A percentile compares a stretch with the other conserved stretches of the same genome.
Conservation (phyloP, 35 echinoderm and acorn worm genomes). For the Eucidaris tribuloides region DNA sequence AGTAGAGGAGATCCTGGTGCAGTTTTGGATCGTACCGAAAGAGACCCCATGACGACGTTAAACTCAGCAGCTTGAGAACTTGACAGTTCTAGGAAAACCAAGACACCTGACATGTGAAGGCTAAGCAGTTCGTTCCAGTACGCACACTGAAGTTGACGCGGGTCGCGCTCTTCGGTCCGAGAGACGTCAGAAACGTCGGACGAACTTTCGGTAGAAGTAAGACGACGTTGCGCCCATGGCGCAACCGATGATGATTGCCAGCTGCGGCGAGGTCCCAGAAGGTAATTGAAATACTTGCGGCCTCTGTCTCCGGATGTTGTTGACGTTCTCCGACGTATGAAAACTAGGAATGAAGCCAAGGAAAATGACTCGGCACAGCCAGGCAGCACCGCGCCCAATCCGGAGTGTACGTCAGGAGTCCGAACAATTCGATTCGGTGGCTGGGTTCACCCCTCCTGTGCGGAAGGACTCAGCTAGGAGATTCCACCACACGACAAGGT, state of each 20-base stretch:
- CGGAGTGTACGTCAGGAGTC: conserved; percentile 48
- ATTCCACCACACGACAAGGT: conserved; percentile 68
- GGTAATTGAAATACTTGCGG: conserved; percentile 47
- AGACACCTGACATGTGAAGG: conserved; percentile 66
- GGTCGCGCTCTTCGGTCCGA: conserved; percentile 37
- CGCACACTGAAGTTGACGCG: conserved; percentile 89
- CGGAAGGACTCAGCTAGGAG: conserved; percentile 75
- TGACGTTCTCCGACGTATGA: conserved; percentile 57
- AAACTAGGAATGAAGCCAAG: conserved; percentile 75
- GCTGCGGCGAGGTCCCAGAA: conserved; percentile 91
- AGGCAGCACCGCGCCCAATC: conserved; percentile 63
- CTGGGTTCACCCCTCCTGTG: conserved; percentile 62
- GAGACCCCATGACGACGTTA: conserved; percentile 79
- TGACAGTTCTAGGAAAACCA: conserved; percentile 81
- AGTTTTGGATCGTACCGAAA: conserved; percentile 65
- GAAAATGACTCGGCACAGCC: conserved; percentile 57
- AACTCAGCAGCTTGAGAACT: conserved; percentile 89
- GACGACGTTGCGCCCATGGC: conserved; percentile 56
- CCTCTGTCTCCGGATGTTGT: conserved; percentile 50
- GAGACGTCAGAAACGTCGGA: conserved; percentile 38
- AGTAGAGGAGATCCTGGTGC: conserved; percentile 80
- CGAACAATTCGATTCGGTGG: conserved; percentile 60
- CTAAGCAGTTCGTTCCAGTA: conserved; percentile 94
- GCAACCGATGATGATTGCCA: conserved; percentile 56
- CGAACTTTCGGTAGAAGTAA: conserved; percentile 81